A percentile compares a stretch with the other conserved stretches of the same genome.
phyloP scores from a whole-genome alignment of 2,113 vertebrate genomes.

The Petrocephalus microphthalmus region DNA sequence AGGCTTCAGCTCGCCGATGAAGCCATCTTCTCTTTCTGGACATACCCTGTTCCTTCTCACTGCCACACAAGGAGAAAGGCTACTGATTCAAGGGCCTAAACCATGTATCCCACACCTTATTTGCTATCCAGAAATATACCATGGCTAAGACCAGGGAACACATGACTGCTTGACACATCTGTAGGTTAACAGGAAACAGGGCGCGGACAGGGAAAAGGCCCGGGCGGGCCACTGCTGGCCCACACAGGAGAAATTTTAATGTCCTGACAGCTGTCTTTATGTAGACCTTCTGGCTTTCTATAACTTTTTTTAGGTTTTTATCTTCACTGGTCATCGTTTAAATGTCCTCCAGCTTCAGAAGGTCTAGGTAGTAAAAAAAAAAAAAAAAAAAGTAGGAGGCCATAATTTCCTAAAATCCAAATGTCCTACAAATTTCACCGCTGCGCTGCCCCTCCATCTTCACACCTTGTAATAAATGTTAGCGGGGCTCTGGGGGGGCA shows the following conservation, averaged over 20 bases:
- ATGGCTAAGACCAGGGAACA: not conserved
- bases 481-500: conserved; percentile 94
- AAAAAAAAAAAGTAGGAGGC: conserved; percentile 27
- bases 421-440: conserved; percentile 40
- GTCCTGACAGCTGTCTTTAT: conserved; percentile 2
- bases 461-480: conserved; percentile 99
- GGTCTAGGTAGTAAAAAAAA: conserved; percentile 28
- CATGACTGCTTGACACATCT: conserved; percentile 6
- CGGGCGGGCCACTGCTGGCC: not conserved
- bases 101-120: not conserved
- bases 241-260: conserved; percentile 5
- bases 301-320: not conserved
- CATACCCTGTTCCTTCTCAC: conserved; percentile 1
- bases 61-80: not conserved
- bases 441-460: conserved; percentile 33
- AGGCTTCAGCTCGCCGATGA: conserved; percentile 36
- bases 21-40: not conserved
- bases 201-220: not conserved
- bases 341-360: conserved; percentile 22
- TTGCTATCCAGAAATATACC: not conserved
- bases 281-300: conserved; percentile 7
- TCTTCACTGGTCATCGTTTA: conserved; percentile 15
- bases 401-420: conserved; percentile 22
- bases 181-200: not conserved
- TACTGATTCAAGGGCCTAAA: not conserved